Percentiles rank a stretch among this genome's conserved stretches.
Conservation (phyloP, 2,888 invertebrate species). For the Drosophila subquinaria region DNA sequence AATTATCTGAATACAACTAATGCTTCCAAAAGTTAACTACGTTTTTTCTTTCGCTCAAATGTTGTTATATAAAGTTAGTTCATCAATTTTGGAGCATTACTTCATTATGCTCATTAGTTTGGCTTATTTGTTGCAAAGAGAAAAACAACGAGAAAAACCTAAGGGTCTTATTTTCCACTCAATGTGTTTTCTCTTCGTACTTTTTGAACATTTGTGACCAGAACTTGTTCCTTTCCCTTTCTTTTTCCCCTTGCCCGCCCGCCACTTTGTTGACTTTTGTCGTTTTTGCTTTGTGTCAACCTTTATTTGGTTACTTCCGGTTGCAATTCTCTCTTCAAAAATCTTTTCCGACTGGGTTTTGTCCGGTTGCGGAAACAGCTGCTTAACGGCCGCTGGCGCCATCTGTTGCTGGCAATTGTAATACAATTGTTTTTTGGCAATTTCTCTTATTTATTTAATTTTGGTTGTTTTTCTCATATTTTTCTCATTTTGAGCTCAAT, state of each 20-base stretch:
- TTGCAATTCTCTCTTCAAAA: conserved; percentile 22
- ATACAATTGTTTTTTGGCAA: neutral
- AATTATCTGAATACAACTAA: neutral
- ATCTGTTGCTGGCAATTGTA: conserved; percentile 47
- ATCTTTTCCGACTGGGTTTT: conserved; percentile 17
- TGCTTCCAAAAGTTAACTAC: neutral
- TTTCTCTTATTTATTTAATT: conserved; percentile 10
- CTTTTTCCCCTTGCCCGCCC: neutral
- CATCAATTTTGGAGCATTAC: conserved; percentile 27
- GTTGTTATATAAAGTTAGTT: conserved; percentile 17
- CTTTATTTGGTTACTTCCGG: conserved; percentile 49
- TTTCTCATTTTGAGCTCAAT: conserved; percentile 19
- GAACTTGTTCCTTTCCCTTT: neutral
- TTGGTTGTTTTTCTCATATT: neutral
- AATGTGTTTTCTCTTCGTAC: conserved; percentile 41
- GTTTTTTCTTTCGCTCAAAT: neutral
- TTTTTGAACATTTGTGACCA: conserved; percentile 7
- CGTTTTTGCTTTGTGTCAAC: conserved; percentile 38
- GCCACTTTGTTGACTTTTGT: conserved; percentile 1
- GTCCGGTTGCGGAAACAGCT: conserved; percentile 16
- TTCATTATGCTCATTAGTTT: conserved; percentile 38
- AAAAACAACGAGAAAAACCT: neutral
- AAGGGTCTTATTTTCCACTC: conserved; percentile 43
- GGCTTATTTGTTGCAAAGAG: conserved; percentile 3
- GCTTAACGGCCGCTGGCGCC: conserved; percentile 42